phyloP scores from a whole-genome alignment of 2,113 vertebrate species.

The Thalassarche chlororhynchos region DNA sequence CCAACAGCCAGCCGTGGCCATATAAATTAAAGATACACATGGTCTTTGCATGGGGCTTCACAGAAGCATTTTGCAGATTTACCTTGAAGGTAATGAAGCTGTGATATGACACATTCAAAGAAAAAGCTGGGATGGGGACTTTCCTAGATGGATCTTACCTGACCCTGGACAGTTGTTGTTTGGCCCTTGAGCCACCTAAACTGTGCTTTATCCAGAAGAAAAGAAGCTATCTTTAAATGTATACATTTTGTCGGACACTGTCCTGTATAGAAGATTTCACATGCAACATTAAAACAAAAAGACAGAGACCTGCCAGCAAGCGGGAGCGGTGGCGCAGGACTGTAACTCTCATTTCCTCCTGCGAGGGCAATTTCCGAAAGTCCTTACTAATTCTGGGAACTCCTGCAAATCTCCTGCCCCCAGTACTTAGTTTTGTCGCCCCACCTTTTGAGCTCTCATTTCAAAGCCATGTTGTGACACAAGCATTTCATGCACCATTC shows the following conservation, averaged over 20 bases:
- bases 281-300: background rate
- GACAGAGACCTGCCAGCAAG: background rate
- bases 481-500: too few species aligned
- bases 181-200: background rate
- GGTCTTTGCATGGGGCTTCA: background rate
- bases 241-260: background rate
- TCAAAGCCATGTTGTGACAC: background rate
- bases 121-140: background rate
- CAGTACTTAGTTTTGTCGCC: accelerated
- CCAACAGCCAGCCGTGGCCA: too few species aligned
- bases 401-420: background rate
- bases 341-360: background rate
- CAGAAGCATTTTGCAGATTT: background rate
- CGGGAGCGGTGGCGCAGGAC: accelerated
- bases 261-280: background rate
- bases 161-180: background rate
- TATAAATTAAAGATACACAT: background rate
- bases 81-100: background rate
- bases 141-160: background rate
- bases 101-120: background rate
- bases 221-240: background rate
- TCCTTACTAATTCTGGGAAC: too few species aligned
- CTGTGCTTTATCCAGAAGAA: background rate
- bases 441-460: background rate
- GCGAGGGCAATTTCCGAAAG: background rate